Evolutionary conservation across 2,797 vertebrate genomes (phyloP).

Genomic region (Urophycis tenuis): DNA sequence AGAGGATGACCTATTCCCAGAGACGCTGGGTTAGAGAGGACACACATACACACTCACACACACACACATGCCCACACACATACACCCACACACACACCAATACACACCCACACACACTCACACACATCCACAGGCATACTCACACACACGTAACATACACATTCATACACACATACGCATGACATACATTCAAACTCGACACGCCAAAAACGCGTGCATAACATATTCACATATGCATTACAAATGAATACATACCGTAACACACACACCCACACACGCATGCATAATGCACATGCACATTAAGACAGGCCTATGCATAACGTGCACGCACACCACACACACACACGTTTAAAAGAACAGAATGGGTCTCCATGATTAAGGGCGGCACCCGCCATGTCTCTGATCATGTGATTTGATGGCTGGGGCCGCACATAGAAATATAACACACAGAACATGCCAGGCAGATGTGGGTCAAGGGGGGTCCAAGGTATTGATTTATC

Average conservation of each 20-base stretch:
- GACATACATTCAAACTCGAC: no score
- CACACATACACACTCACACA: neutral
- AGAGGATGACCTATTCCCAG: neutral
- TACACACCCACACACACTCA: no score
- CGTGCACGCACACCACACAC: neutral
- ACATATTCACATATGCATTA: neutral
- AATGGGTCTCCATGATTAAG: no score
- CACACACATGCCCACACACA: no score
- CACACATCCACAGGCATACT: neutral
- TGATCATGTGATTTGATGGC: slow-evolving; percentile 15
- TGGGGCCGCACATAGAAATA: slow-evolving; percentile 5
- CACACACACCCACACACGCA: neutral
- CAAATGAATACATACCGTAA: neutral
- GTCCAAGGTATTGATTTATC: no score
- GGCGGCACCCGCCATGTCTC: slow-evolving; percentile 4
- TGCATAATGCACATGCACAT: no score
- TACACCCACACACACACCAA: no score
- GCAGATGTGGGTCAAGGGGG: slow-evolving; percentile 42
- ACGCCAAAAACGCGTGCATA: no score
- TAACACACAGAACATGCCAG: slow-evolving; percentile 46
- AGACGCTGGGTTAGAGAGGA: neutral
- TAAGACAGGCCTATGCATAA: no score
- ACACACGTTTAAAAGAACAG: no score
- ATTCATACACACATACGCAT: neutral
- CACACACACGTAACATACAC: neutral